A percentile compares a stretch with the other conserved stretches of the same genome.
phyloP scores from a whole-genome alignment of 2,113 vertebrate genomes.

The Platanista minor region DNA sequence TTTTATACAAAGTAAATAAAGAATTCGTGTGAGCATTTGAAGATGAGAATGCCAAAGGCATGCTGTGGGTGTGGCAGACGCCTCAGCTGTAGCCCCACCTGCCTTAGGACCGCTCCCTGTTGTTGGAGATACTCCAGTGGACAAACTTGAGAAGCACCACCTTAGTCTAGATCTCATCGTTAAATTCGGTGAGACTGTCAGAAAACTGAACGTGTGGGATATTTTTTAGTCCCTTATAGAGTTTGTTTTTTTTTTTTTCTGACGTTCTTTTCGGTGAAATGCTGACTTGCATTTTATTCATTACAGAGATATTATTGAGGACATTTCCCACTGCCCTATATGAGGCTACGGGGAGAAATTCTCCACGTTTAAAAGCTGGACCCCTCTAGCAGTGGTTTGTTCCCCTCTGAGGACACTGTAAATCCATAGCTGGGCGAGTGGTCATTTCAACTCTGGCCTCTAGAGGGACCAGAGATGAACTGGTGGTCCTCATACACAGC shows the following conservation, averaged over 20 bases:
- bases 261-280: not conserved
- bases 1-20: not conserved
- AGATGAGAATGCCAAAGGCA: not conserved
- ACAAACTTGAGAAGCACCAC: not conserved
- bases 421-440: accelerated
- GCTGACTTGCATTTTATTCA: not conserved
- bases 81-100: not conserved
- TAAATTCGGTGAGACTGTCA: not conserved
- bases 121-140: not conserved
- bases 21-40: not conserved
- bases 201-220: not conserved
- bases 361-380: not conserved
- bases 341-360: not conserved
- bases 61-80: not conserved
- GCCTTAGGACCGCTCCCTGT: not conserved
- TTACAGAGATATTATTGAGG: not conserved
- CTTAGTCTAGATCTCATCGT: not conserved
- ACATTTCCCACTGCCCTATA: too few relatives aligned
- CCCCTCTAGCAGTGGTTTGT: not conserved
- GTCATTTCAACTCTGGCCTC: not conserved
- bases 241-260: not conserved
- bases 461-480: not conserved
- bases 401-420: not conserved
- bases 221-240: too few relatives aligned
- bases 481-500: not conserved